These are phyloP conservation scores for Tipula confusa DNA, from an alignment of 2,888 invertebrate species.

Conservation along the genomic window DNA sequence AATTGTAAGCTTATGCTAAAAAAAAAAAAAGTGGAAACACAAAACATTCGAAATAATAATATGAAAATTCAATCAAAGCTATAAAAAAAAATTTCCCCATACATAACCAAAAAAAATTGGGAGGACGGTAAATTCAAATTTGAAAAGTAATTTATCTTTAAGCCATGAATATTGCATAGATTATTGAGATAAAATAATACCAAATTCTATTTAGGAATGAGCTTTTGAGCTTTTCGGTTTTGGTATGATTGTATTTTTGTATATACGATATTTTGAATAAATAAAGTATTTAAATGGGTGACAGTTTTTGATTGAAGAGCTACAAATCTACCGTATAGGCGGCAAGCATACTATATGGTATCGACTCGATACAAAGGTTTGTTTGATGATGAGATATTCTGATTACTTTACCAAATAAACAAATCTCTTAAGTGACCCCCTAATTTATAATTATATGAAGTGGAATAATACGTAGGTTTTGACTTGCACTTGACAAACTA, in stretches of 20 bases:
- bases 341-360: no score
- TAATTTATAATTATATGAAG: no score
- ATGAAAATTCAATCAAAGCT: not conserved
- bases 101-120: not conserved
- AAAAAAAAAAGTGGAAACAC: not conserved
- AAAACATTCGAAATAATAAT: not conserved
- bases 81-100: not conserved
- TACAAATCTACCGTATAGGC: no score
- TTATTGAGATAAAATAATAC: not conserved
- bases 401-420: no score
- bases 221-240: not conserved
- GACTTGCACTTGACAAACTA: no score
- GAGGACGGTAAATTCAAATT: not conserved
- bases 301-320: no score
- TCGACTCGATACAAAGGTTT: no score
- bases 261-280: not conserved
- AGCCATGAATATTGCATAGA: slow-evolving; percentile 12
- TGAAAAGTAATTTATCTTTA: slow-evolving; percentile 20
- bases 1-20: not conserved
- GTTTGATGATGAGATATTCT: no score
- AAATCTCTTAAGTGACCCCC: no score
- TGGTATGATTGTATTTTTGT: not conserved
- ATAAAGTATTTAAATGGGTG: not conserved
- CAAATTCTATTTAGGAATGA: not conserved
- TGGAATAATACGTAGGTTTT: no score